These are phyloP conservation scores for Spatulosminthurus flaviceps DNA, from an alignment of 2,888 invertebrate genomes.

Conservation along the genomic window DNA sequence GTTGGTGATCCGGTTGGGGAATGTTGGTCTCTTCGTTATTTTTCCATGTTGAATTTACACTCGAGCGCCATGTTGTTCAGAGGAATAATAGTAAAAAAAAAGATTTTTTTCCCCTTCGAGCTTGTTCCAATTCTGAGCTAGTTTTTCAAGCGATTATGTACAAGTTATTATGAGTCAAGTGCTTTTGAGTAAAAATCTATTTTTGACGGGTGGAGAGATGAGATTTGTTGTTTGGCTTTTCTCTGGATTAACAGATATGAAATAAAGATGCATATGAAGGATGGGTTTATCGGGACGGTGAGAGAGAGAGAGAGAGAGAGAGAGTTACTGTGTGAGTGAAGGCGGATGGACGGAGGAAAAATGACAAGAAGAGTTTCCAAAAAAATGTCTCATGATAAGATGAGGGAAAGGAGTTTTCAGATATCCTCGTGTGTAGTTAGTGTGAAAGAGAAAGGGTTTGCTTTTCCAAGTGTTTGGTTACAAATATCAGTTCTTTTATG, in stretches of 20 bases:
- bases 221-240: conserved; percentile 33
- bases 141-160: background rate
- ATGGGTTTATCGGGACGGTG: conserved; percentile 37
- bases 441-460: conserved; percentile 43
- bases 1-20: conserved; percentile 39
- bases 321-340: background rate
- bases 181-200: conserved; percentile 14
- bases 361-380: conserved; percentile 39
- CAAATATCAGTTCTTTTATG: conserved; percentile 6
- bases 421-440: conserved; percentile 39
- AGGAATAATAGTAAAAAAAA: no score
- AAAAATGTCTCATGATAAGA: conserved; percentile 42
- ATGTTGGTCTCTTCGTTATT: background rate
- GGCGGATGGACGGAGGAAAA: conserved; percentile 46
- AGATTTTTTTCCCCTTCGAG: background rate
- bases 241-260: conserved; percentile 41
- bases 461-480: conserved; percentile 27
- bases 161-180: background rate
- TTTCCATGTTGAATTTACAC: background rate
- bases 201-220: background rate
- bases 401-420: conserved; percentile 46
- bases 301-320: background rate
- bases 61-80: no score
- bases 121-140: conserved; percentile 6
- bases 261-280: conserved; percentile 32